phyloP scores from a whole-genome alignment of 1,140 invertebrate genomes.

The Probaryconus sp. region DNA sequence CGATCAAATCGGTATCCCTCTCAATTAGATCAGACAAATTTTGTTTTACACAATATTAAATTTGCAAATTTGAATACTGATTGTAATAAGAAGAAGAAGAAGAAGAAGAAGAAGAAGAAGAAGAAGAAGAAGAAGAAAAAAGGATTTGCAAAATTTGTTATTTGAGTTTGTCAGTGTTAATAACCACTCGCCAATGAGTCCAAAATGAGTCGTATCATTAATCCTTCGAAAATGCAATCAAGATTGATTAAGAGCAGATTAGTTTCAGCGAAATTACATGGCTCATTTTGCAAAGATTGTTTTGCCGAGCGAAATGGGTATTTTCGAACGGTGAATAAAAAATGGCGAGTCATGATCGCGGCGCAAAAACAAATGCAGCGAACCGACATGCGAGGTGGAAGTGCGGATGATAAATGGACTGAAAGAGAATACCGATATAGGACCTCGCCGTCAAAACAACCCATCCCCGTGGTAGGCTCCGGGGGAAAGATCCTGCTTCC shows the following conservation, averaged over 20 bases:
- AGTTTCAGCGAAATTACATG: conserved; percentile 30
- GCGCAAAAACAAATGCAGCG: conserved; percentile 52
- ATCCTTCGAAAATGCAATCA: conserved; percentile 16
- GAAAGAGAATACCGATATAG: conserved; percentile 61
- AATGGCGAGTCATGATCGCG: conserved; percentile 23
- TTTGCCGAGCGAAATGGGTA: conserved; percentile 14
- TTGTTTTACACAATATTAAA: too few species aligned
- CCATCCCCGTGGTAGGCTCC: conserved; percentile 46
- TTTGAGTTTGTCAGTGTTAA: too few species aligned
- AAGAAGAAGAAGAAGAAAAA: too few species aligned
- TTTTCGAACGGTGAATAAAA: conserved; percentile 18
- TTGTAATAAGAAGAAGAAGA: too few species aligned
- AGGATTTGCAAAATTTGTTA: too few species aligned
- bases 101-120: too few species aligned
- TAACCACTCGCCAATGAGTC: too few species aligned
- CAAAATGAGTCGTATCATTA: conserved; percentile 22
- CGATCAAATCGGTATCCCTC: too few species aligned
- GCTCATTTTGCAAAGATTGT: conserved; percentile 30
- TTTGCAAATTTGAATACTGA: too few species aligned
- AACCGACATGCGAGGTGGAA: conserved; percentile 33
- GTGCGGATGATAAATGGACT: conserved; percentile 67
- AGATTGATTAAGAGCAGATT: conserved; percentile 36
- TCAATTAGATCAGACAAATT: too few species aligned
- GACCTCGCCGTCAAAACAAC: conserved; percentile 73
- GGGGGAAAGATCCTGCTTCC: not conserved